Evolutionary conservation across 2,888 invertebrate species (phyloP), one percentile per base, ranked within the genome.

Genomic region (Acleris literana): DNA sequence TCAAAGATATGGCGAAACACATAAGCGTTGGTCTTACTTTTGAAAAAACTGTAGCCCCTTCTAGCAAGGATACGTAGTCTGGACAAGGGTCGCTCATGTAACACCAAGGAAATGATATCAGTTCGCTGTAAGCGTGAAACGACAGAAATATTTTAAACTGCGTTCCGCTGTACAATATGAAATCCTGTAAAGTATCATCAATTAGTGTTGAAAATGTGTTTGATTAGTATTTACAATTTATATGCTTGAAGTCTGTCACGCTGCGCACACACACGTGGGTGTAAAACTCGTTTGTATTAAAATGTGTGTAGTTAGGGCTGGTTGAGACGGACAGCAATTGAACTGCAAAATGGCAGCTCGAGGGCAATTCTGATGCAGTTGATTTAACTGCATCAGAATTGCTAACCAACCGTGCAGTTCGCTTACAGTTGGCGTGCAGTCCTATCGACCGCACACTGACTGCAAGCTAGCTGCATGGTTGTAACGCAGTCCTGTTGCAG

Each of bases 91-190:
- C 88, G 1, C 84, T 72, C 2, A 86, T 83, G 69, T 81, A 81
- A 71, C 91, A 90, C 92, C 92, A 92, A 0, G 92, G 92, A 69
- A 92, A 92, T 0, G 87, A 76, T 52, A 92, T 90, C 29, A 86
- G 82, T 76, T 92, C 90, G 70, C 90, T 90, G 69, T 79, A 90
- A 29, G 90, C 75, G 70, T 92, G 92, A 61, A 87, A 87, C 1
- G 91, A 80, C 53, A 92, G 58, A 66, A 90, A 92, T 72, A 90
- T 82, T 77, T 92, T 91, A 74, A 92, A 91, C 16, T 86, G 89
- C 33, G 82, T 83, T 17, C 86, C 86, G 43, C 90, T 87, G 73
- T 89, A 87, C 56, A 91, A 75, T 74, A 92, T 89, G 16, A 88
- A 71, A 74, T 92, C 89, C 92, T 92, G 81, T 63, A 81, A 68